Percentiles rank a stretch among this genome's conserved stretches.
phyloP scores from a whole-genome alignment of 1,140 invertebrate species.

The Calephelis virginiensis region DNA sequence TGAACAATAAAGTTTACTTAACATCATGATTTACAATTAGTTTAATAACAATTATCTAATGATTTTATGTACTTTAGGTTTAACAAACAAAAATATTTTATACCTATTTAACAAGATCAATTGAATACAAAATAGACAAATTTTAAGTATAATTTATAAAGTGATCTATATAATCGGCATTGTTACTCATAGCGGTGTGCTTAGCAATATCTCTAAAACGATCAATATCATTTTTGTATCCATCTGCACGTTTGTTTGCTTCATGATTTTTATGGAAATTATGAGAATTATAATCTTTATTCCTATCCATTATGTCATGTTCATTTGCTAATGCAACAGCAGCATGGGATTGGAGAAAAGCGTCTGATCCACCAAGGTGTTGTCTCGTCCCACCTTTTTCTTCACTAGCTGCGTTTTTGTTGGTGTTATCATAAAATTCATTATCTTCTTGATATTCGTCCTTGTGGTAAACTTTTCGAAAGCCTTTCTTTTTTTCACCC shows the following conservation, averaged over 20 bases:
- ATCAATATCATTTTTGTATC: slow-evolving; percentile 34
- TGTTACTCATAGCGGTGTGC: slow-evolving; percentile 41
- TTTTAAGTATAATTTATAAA: slow-evolving; percentile 9
- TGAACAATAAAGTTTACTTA: neutral
- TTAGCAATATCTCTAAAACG: slow-evolving; percentile 44
- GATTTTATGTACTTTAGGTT: slow-evolving; percentile 1
- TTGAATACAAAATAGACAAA: too few relatives aligned
- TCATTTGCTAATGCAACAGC: slow-evolving; percentile 35
- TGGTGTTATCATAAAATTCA: slow-evolving; percentile 82
- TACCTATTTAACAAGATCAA: too few relatives aligned
- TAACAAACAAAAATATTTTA: too few relatives aligned
- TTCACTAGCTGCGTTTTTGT: slow-evolving; percentile 41
- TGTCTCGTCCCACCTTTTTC: slow-evolving; percentile 43
- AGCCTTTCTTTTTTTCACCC: slow-evolving; percentile 82
- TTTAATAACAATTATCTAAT: neutral
- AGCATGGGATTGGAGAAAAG: slow-evolving; percentile 40
- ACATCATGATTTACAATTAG: neutral
- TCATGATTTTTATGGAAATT: slow-evolving; percentile 36
- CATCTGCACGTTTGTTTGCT: slow-evolving; percentile 30
- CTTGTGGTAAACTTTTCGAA: slow-evolving; percentile 84
- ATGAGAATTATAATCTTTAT: slow-evolving; percentile 33
- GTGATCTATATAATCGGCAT: slow-evolving; percentile 41
- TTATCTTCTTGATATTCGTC: slow-evolving; percentile 86
- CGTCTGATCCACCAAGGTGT: slow-evolving; percentile 47
- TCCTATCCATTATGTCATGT: slow-evolving; percentile 32